Evolutionary conservation across 2,113 vertebrate genomes (phyloP), one percentile per base, ranked within the genome.

Genomic region (Glaucomys volans): DNA sequence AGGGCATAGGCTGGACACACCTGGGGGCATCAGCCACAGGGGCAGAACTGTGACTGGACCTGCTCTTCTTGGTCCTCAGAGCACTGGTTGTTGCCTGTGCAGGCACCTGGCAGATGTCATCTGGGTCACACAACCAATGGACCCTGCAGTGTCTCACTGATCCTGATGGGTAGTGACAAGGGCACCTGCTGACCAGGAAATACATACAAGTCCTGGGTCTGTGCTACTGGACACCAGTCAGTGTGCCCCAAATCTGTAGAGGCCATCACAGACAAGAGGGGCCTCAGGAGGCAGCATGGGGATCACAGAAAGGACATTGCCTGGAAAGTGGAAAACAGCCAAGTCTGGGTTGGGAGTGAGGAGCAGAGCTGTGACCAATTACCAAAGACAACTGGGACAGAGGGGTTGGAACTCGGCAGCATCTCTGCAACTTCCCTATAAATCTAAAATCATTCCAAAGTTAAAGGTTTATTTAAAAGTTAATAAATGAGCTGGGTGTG

Each of bases 271-370:
- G 47, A 26, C 8, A 2, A 2, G n/a, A 16, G 35, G 22, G n/a
- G 47, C 37, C 84, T 50, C 2, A 1, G 59, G 76, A 40, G 80
- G 26, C 16, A 0, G 62, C 0, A 0, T 20, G 50, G 71, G 12
- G 22, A 17, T 32, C 1, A 24, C 10, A 10, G 4, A 40, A 28
- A 57, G 0, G 13, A 18, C 8, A 0, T 26, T 2, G 1, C 12
- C 16, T 30, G 54, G 74, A 83, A 57, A 8, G 2, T 44, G 72
- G 80, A 83, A 67, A 8, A 1, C 4, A 1, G 35, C 35, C 22
- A 17, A 26, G 32, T 22, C 8, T 52, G 64, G 35, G 66, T 16
- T 22, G 30, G 4, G 28, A 4, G 59, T 57, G 20, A 57, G 54
- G 54, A 22, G 54, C 54, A 22, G 20, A 8, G 54, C 54, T 57